These are phyloP conservation scores for Caenorhabditis japonica DNA, from an alignment of 2,888 invertebrate species.

Conservation along the genomic window DNA sequence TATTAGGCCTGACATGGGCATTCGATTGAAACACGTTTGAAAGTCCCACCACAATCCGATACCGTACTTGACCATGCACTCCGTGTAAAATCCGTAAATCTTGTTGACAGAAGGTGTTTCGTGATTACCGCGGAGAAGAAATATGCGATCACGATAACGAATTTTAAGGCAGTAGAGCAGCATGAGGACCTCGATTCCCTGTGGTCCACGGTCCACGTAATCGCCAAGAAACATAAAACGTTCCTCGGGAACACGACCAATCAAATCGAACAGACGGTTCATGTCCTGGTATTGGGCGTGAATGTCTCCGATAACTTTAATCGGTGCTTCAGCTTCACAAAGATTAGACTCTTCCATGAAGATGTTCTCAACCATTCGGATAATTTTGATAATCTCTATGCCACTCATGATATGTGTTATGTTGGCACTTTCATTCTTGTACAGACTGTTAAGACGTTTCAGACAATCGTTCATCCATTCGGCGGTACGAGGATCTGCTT, in stretches of 20 bases:
- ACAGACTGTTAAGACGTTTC: constrained; percentile 59
- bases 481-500: constrained; percentile 4
- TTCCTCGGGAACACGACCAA: constrained; percentile 68
- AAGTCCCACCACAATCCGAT: constrained; percentile 73
- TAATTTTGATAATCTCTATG: constrained; percentile 59
- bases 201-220: constrained; percentile 72
- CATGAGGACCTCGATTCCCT: constrained; percentile 65
- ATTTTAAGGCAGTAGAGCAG: constrained; percentile 66
- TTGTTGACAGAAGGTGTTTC: constrained; percentile 71
- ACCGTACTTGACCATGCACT: constrained; percentile 64
- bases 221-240: constrained; percentile 67
- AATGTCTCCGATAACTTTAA: constrained; percentile 70
- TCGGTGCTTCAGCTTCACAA: constrained; percentile 66
- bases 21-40: constrained; percentile 67
- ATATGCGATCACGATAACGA: constrained; percentile 64
- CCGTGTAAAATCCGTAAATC: constrained; percentile 70
- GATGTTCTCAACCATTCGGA: constrained; percentile 41
- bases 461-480: constrained; percentile 65
- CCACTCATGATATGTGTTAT: constrained; percentile 58
- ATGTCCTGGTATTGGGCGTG: constrained; percentile 70
- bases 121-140: constrained; percentile 68
- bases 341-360: constrained; percentile 64
- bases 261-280: constrained; percentile 67
- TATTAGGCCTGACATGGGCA: constrained; percentile 70
- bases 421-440: constrained; percentile 44